Conservation (phyloP, 2,113 vertebrate species). For the Okapia johnstoni region DNA sequence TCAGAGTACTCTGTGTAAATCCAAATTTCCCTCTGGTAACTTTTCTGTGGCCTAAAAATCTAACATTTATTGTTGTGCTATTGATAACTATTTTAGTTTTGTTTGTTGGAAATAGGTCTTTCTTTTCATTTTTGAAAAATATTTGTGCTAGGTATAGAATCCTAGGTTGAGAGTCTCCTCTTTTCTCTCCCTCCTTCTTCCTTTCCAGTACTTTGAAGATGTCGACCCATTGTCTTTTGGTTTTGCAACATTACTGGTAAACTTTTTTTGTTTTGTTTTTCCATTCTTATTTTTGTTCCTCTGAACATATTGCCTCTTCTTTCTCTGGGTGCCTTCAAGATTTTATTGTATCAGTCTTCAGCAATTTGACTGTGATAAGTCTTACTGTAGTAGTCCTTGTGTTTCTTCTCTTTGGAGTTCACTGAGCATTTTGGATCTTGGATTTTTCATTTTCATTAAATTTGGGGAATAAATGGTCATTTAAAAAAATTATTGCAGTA, state of each 20-base stretch:
- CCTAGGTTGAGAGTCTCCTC: not conserved
- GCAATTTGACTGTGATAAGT: not conserved
- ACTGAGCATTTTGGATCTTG: not conserved
- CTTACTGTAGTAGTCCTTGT: not conserved
- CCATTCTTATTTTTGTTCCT: not conserved
- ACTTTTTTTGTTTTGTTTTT: not conserved
- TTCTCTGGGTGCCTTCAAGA: not conserved
- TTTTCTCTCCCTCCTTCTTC: not conserved
- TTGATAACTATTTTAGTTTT: not conserved
- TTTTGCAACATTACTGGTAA: not conserved
- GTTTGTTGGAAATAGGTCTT: conserved; percentile 7
- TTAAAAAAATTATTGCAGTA: not conserved
- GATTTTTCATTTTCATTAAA: not conserved
- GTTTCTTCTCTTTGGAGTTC: not conserved
- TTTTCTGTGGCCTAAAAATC: not conserved
- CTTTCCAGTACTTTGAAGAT: not conserved
- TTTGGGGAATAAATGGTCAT: not conserved
- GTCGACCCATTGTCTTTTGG: not conserved
- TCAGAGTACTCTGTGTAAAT: not conserved
- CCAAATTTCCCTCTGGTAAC: not conserved
- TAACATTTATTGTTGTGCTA: not conserved
- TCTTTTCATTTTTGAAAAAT: not conserved
- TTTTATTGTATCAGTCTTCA: not conserved
- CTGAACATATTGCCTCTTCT: not conserved
- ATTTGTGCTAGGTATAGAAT: not conserved